Conservation (phyloP, 2,113 vertebrate genomes). For the Percopsis transmontana region DNA sequence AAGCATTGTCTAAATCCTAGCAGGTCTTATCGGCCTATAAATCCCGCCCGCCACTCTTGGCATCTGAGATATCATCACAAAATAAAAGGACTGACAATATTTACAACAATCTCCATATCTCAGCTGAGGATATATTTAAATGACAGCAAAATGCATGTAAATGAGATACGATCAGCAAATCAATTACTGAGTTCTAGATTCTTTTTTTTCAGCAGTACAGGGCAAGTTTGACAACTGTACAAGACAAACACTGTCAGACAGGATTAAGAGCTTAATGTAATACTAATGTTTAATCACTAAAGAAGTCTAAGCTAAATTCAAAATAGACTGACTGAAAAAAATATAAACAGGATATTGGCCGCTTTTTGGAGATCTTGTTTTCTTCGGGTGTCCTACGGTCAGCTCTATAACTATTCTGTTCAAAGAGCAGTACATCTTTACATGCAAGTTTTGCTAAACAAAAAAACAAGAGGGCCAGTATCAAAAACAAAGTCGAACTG, state of each 20-base stretch:
- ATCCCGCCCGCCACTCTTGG: neutral
- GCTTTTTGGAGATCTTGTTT: neutral
- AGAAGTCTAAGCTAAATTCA: too few relatives aligned
- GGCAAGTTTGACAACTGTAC: too few relatives aligned
- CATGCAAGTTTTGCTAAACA: neutral
- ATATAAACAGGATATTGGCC: neutral
- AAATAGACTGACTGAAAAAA: neutral
- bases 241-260: too few relatives aligned
- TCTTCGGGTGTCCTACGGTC: neutral
- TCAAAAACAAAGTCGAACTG: neutral
- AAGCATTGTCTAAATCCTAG: constrained; percentile 15
- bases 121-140: neutral
- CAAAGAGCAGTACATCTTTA: neutral
- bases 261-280: too few relatives aligned
- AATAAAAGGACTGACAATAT: neutral
- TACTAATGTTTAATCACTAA: too few relatives aligned
- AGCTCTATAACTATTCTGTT: neutral
- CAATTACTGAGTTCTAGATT: too few relatives aligned
- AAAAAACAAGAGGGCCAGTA: neutral
- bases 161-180: too few relatives aligned
- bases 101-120: neutral
- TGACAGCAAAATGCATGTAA: neutral
- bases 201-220: too few relatives aligned
- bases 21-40: constrained; percentile 18
- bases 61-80: neutral